Conservation (phyloP, 2,888 invertebrate genomes). For the Halictus quadricinctus region DNA sequence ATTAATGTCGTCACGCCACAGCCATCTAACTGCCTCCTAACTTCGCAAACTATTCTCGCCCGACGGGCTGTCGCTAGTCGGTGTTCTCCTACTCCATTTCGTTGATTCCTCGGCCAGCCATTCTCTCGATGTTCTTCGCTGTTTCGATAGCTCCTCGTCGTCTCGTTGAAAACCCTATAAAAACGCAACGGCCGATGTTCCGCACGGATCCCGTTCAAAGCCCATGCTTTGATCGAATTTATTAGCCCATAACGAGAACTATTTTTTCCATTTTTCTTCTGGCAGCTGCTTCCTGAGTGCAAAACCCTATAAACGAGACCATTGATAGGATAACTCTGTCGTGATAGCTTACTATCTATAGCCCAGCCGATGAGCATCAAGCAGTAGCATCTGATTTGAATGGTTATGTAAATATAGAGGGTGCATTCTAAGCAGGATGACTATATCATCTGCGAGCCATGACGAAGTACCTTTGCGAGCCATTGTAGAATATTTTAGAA, state of each 20-base stretch:
- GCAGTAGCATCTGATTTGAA: constrained; percentile 14
- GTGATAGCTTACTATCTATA: not conserved
- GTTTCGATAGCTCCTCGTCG: constrained; percentile 20
- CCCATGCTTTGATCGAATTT: not conserved
- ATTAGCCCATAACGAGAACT: not conserved
- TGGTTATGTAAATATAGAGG: constrained; percentile 14
- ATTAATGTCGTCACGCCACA: constrained; percentile 74
- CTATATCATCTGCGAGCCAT: not conserved
- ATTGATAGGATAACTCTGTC: not conserved
- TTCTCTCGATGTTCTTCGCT: constrained; percentile 19
- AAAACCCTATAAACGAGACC: constrained; percentile 2
- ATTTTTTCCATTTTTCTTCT: not conserved
- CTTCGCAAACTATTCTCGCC: constrained; percentile 71
- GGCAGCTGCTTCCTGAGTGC: not conserved
- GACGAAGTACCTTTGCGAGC: too few relatives aligned
- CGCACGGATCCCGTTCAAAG: constrained; percentile 16
- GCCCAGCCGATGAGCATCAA: constrained; percentile 1
- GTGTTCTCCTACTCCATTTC: constrained; percentile 57
- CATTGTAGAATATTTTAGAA: not conserved
- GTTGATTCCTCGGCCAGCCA: constrained; percentile 52
- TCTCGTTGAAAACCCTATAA: constrained; percentile 33
- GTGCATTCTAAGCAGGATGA: constrained; percentile 7
- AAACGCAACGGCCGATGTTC: not conserved
- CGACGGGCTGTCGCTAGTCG: constrained; percentile 46
- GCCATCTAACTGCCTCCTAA: constrained; percentile 69